A percentile compares a stretch with the other conserved stretches of the same genome.
phyloP scores from a whole-genome alignment of 2,113 vertebrate species.

The Orcinus orca region DNA sequence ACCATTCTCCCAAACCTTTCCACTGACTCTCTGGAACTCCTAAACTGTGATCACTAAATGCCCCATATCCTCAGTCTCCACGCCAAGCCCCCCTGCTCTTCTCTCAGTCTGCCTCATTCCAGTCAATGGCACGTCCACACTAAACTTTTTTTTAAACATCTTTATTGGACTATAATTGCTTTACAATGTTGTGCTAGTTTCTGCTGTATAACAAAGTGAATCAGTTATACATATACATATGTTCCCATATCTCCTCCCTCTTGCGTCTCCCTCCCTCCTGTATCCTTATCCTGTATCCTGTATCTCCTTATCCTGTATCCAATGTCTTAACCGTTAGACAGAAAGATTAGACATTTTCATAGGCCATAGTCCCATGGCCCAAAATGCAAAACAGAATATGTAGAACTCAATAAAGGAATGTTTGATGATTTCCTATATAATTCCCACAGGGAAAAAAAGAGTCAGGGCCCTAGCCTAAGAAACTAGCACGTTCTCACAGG shows the following conservation, averaged over 20 bases:
- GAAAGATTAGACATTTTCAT: background rate
- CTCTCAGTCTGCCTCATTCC: background rate
- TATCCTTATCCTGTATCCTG: too few species aligned
- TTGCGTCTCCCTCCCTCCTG: too few species aligned
- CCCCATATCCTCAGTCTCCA: background rate
- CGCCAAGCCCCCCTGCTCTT: background rate
- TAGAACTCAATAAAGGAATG: background rate
- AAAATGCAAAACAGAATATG: slow-evolving; percentile 12
- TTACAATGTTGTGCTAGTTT: too few species aligned
- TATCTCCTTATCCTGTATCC: too few species aligned
- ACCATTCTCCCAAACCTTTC: background rate
- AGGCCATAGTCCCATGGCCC: background rate
- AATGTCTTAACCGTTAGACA: background rate
- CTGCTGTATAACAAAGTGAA: too few species aligned
- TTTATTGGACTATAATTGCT: too few species aligned
- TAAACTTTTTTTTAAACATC: background rate
- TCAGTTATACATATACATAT: too few species aligned
- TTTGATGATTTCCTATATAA: background rate
- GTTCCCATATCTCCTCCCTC: too few species aligned
- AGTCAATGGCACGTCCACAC: background rate
- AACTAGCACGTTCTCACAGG: background rate
- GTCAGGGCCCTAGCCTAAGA: background rate
- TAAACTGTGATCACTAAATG: background rate
- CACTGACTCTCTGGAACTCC: background rate
- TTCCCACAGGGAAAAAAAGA: background rate